Evolutionary conservation across 1,140 invertebrate genomes (phyloP).

Genomic region (Bombus superbus): DNA sequence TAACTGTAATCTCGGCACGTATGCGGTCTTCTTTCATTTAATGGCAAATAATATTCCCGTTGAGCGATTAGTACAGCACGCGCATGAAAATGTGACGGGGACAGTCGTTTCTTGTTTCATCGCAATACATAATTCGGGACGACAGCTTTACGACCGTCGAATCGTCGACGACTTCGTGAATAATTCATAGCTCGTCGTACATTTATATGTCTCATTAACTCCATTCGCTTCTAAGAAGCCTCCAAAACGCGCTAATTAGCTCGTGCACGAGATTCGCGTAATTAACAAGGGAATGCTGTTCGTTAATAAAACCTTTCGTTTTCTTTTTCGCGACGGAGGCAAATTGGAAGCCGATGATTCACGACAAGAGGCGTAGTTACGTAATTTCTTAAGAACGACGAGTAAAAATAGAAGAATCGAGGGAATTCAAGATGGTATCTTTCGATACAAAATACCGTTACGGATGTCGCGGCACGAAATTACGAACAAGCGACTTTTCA

Average conservation of each 20-base stretch:
- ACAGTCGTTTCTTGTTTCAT: background rate
- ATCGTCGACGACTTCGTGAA: constrained; percentile 8
- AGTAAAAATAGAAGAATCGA: background rate
- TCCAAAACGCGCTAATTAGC: constrained; percentile 43
- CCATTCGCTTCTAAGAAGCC: constrained; percentile 3
- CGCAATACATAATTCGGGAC: background rate
- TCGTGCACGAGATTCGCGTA: constrained; percentile 27
- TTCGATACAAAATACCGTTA: background rate
- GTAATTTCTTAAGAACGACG: background rate
- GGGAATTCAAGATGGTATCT: background rate
- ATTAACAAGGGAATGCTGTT: constrained; percentile 32
- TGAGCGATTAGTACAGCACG: background rate
- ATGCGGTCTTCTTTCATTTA: background rate
- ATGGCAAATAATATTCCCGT: background rate
- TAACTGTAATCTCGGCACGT: background rate
- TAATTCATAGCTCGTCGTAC: constrained; percentile 31
- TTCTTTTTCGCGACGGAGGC: background rate
- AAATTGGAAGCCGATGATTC: background rate
- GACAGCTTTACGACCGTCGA: constrained; percentile 33
- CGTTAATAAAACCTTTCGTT: constrained; percentile 16
- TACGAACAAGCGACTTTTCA: background rate
- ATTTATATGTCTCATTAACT: constrained; percentile 42
- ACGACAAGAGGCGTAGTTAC: background rate
- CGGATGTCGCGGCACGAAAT: background rate
- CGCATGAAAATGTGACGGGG: background rate